Conservation (phyloP, 2,113 vertebrate genomes). For the Murina feae region DNA sequence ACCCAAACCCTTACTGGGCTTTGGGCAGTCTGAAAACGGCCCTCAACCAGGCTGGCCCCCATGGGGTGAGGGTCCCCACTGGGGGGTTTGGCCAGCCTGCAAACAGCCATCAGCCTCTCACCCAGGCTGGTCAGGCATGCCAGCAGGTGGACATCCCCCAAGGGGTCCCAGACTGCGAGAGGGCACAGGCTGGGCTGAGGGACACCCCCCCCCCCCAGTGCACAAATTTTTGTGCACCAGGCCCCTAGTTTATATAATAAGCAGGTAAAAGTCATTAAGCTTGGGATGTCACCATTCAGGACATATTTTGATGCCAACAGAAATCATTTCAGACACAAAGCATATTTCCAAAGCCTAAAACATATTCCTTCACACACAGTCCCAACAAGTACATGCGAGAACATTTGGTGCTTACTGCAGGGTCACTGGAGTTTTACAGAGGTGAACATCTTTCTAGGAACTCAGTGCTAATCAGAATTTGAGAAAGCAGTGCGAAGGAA, state of each 20-base stretch:
- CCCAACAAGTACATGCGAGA: neutral
- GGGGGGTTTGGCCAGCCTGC: too few species aligned
- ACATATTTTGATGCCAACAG: slow-evolving; percentile 42
- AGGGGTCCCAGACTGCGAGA: too few species aligned
- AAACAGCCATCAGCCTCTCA: too few species aligned
- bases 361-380: neutral
- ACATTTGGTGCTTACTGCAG: neutral
- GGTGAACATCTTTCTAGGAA: neutral
- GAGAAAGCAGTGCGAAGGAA: neutral
- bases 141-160: too few species aligned
- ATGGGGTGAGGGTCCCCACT: too few species aligned
- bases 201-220: too few species aligned
- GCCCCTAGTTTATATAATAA: slow-evolving; percentile 49
- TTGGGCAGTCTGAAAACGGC: too few species aligned
- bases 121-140: too few species aligned
- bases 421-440: neutral
- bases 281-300: slow-evolving; percentile 34
- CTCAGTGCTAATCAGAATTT: neutral
- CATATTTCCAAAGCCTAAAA: slow-evolving; percentile 31
- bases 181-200: too few species aligned
- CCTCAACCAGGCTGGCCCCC: too few species aligned
- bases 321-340: slow-evolving; percentile 49
- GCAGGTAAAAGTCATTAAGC: slow-evolving; percentile 43
- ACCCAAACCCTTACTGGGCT: too few species aligned
- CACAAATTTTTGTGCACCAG: too few species aligned